Base-by-base conservation (phyloP, 2,888 invertebrate genomes). In the Hymenopus coronatus region DNA sequence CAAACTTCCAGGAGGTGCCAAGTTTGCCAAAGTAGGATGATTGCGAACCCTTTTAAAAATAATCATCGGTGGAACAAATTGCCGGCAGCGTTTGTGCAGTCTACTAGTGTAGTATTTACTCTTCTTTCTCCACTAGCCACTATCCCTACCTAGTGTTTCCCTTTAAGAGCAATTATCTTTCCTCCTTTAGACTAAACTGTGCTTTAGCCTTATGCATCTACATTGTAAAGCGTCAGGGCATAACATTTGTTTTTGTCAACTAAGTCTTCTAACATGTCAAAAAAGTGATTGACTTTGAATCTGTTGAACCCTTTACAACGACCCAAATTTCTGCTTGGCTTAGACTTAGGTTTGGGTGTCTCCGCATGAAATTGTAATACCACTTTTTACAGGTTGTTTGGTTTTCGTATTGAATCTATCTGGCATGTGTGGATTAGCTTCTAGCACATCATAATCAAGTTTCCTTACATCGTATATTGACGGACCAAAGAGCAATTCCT, bases 1-100 rank as follows among this genome's bases (percentile, higher is more conserved):
- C 81, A 84, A 20, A 70, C 84, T 84, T 14, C 84, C 54, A 30
- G 70, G 20, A 28, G 88, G 83, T 15, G 82, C 88, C 46, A 33
- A 83, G 83, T 28, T 88, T 25, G 70, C 82, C 90, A 82, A 33
- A 12, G 54, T 83, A 82, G 28, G 88, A 82, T 88, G 83, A 28
- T 70, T 86, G 9, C 86, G 28, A 20, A 28, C 27, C 70, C 81
- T 54, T 70, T 70, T 81, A 25, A 81, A 54, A 70, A 54, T 70
- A 70, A 86, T 81, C 25, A 83, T 83, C 0, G 12, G 28, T 54
- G 88, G 30, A n/a, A 83, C 25, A 40, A 88, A 83, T 40, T 46
- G 14, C 82, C 83, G 7, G n/a, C 20, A 27, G 30, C 82, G 46
- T 70, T 88, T 54, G 83, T 88, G 81, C 6, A 30, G 2, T 25